These are phyloP conservation scores for Thymelicus sylvestris DNA, from an alignment of 2,888 invertebrate species.

Conservation along the genomic window DNA sequence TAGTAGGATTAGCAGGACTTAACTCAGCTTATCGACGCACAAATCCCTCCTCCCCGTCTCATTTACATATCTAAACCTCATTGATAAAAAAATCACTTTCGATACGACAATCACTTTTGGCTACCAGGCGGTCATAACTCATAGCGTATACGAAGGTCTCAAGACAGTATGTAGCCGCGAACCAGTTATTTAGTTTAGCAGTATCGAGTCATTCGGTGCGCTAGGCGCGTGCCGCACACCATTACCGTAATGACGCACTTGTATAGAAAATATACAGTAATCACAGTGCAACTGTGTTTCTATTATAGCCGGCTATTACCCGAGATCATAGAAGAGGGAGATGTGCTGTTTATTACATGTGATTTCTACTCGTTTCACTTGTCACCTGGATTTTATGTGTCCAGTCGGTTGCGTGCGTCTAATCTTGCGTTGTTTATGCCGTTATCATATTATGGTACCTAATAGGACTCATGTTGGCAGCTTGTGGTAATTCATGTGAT, in stretches of 20 bases:
- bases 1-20: too few relatives aligned
- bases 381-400: constrained; percentile 46
- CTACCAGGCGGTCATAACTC: constrained; percentile 36
- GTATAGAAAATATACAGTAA: constrained; percentile 72
- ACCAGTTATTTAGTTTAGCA: constrained; percentile 47
- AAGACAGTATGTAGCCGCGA: constrained; percentile 21
- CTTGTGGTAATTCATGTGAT: not conserved
- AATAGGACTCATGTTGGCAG: not conserved
- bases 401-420: constrained; percentile 5
- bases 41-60: constrained; percentile 2
- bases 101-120: constrained; percentile 19
- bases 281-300: constrained; percentile 59
- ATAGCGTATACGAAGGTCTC: constrained; percentile 23
- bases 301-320: constrained; percentile 59
- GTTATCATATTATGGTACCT: not conserved
- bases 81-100: constrained; percentile 31
- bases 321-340: constrained; percentile 45
- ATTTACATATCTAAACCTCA: not conserved
- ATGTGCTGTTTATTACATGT: constrained; percentile 50
- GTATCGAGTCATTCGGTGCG: constrained; percentile 45
- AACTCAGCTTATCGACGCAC: too few relatives aligned
- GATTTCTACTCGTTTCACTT: constrained; percentile 54
- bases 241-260: constrained; percentile 70
- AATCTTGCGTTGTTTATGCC: constrained; percentile 4
- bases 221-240: constrained; percentile 61